Conservation (phyloP, 2,797 vertebrate genomes). For the Sparidentex hasta region DNA sequence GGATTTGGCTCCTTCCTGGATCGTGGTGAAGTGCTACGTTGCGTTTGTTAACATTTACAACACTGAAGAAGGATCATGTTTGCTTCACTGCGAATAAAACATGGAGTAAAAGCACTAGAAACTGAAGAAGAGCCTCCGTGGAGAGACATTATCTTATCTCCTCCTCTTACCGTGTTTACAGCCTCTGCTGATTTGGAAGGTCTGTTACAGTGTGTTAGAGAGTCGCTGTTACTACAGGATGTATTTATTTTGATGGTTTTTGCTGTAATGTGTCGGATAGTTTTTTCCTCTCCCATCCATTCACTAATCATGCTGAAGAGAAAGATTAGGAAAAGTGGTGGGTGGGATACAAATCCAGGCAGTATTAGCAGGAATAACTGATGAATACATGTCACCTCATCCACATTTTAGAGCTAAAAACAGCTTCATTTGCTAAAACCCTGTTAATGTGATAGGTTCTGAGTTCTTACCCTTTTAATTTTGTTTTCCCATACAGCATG, state of each 20-base stretch:
- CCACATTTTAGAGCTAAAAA: constrained; percentile 16
- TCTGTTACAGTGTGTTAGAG: constrained; percentile 64
- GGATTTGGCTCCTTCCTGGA: constrained; percentile 49
- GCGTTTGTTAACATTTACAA: constrained; percentile 34
- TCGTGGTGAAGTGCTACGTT: constrained; percentile 54
- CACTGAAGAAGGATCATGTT: constrained; percentile 39
- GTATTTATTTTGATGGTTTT: constrained; percentile 57
- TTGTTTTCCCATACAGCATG: neutral
- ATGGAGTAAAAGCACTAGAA: constrained; percentile 31
- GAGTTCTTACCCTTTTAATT: constrained; percentile 7
- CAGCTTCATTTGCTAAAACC: constrained; percentile 10
- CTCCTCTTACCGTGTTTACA: constrained; percentile 64
- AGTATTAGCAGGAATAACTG: constrained; percentile 42
- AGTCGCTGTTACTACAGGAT: constrained; percentile 36
- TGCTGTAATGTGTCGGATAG: constrained; percentile 19
- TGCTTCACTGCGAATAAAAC: constrained; percentile 14
- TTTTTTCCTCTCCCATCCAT: constrained; percentile 41
- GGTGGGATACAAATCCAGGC: constrained; percentile 25
- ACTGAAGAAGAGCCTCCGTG: constrained; percentile 36
- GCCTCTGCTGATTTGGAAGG: constrained; percentile 66
- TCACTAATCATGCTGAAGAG: constrained; percentile 10
- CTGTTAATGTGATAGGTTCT: constrained; percentile 56
- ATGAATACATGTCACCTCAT: constrained; percentile 37
- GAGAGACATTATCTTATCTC: constrained; percentile 53
- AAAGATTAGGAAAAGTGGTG: constrained; percentile 9